Evolutionary conservation across 2,888 invertebrate genomes (phyloP).

Genomic region (Chaetogeoica ovagalla): DNA sequence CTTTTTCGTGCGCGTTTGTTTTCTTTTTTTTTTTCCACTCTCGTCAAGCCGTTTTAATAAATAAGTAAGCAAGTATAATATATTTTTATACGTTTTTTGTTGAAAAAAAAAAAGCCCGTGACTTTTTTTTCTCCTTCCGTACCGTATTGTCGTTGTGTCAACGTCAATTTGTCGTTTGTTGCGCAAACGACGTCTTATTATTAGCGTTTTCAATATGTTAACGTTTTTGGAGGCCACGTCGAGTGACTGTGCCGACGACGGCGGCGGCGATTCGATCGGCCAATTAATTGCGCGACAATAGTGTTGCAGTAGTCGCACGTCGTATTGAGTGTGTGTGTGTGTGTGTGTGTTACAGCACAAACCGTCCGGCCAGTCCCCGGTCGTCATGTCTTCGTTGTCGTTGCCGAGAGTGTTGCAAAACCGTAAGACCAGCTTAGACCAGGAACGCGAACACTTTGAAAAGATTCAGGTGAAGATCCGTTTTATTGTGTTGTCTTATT

Average conservation of each 20-base stretch:
- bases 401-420: slow-evolving; percentile 73
- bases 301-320: neutral
- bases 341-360: neutral
- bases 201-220: slow-evolving; percentile 26
- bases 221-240: slow-evolving; percentile 18
- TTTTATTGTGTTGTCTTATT: neutral
- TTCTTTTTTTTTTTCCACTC: neutral
- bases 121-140: neutral
- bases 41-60: neutral
- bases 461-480: slow-evolving; percentile 75
- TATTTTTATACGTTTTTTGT: too few species aligned
- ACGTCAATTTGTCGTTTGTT: too few species aligned
- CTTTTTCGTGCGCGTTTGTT: neutral
- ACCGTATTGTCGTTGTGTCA: too few species aligned
- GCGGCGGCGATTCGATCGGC: neutral
- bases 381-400: slow-evolving; percentile 71
- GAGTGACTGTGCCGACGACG: neutral
- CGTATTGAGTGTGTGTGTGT: neutral
- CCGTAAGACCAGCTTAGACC: slow-evolving; percentile 75
- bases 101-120: too few species aligned
- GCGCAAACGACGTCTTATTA: neutral
- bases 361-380: neutral
- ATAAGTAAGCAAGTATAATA: neutral
- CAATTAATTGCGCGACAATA: neutral
- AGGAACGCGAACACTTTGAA: slow-evolving; percentile 81